A percentile compares a stretch with the other conserved stretches of the same genome.
Evolutionary conservation across 2,113 vertebrate genomes (phyloP).

Genomic region (Petrocephalus microphthalmus): DNA sequence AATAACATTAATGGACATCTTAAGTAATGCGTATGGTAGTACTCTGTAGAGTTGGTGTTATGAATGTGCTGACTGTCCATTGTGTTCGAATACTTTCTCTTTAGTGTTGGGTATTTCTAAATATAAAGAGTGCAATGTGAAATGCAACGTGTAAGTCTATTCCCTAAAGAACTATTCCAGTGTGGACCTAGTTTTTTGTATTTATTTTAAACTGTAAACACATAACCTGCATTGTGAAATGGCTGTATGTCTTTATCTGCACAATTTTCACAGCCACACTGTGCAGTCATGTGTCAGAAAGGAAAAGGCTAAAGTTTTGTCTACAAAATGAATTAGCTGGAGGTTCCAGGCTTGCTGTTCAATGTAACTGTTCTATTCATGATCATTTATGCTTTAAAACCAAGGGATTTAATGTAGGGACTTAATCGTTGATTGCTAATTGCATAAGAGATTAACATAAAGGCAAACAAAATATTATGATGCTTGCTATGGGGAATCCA

Average conservation of each 20-base stretch:
- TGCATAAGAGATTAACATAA: not conserved
- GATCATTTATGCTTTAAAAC: not conserved
- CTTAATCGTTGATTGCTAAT: not conserved
- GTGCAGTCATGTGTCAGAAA: not conserved
- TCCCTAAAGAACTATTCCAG: not conserved
- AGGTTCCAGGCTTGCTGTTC: not conserved
- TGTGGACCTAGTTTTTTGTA: not conserved
- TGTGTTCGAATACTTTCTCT: not conserved
- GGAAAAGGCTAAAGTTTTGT: not conserved
- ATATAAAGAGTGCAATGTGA: not conserved
- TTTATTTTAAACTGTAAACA: not conserved
- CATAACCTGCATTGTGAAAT: not conserved
- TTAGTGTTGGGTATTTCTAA: not conserved
- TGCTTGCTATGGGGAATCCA: not conserved
- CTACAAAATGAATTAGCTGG: not conserved
- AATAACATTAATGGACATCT: not conserved
- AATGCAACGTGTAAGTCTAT: not conserved
- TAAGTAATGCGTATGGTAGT: not conserved
- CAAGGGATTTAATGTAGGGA: not conserved
- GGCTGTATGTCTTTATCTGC: not conserved
- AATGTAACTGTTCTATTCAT: not conserved
- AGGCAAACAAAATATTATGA: not conserved
- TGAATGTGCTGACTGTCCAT: not conserved
- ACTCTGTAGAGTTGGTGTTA: not conserved
- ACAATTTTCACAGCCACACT: not conserved